Conservation (phyloP, 2,113 vertebrate species). For the Gobiocypris rarus region DNA sequence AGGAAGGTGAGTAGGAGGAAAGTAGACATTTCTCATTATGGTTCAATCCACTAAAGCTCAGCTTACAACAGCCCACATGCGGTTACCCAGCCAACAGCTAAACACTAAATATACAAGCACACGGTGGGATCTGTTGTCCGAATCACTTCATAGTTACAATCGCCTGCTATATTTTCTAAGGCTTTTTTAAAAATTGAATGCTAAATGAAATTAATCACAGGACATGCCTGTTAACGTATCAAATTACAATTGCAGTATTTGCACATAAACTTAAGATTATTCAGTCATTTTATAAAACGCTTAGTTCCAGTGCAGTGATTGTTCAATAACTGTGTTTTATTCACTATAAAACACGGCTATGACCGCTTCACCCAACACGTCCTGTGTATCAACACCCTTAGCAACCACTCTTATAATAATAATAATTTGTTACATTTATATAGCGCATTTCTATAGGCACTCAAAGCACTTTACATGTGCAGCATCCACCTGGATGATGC, state of each 20-base stretch:
- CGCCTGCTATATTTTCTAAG: background rate
- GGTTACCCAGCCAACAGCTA: conserved; percentile 14
- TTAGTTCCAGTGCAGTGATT: no score
- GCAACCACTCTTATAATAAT: no score
- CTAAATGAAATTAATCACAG: background rate
- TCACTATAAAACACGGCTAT: no score
- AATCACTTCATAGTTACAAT: conserved; percentile 8
- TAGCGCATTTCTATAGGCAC: no score
- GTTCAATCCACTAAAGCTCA: conserved; percentile 35
- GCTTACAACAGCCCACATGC: conserved; percentile 31
- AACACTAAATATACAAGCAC: conserved; percentile 4
- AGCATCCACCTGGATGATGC: no score
- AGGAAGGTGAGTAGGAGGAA: conserved; percentile 20
- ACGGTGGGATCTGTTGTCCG: background rate
- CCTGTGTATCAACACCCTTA: no score
- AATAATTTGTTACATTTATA: no score
- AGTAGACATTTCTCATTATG: conserved; percentile 40
- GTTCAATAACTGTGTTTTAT: no score
- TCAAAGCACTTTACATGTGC: no score
- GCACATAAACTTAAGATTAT: background rate
- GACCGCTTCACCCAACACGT: no score
- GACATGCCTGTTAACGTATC: background rate
- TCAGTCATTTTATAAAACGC: background rate
- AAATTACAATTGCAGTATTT: background rate
- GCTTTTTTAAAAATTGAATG: background rate